These are phyloP conservation scores for Chanos chanos DNA, from an alignment of 2,797 vertebrate genomes.

Conservation along the genomic window DNA sequence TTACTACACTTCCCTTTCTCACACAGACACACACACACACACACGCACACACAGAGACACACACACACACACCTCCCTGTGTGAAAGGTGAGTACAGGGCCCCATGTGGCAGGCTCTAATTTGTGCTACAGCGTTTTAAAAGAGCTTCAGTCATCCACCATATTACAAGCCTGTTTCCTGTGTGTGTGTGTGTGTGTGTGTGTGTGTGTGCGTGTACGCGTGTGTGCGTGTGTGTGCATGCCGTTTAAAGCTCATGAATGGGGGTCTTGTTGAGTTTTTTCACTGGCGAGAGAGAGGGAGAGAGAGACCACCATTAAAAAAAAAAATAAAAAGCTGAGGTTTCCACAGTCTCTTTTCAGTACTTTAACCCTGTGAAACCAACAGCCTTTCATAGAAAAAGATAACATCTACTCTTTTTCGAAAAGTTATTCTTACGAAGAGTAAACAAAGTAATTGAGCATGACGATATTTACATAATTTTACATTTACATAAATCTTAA, in stretches of 20 bases:
- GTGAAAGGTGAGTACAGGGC: too few relatives aligned
- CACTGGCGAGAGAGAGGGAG: not conserved
- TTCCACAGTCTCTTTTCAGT: too few relatives aligned
- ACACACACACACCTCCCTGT: not conserved
- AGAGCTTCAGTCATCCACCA: conserved; percentile 16
- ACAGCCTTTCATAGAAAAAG: too few relatives aligned
- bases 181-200: conserved; percentile 26
- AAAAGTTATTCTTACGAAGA: not conserved
- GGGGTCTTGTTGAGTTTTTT: conserved; percentile 49
- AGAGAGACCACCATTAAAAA: conserved; percentile 8
- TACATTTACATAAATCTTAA: too few relatives aligned
- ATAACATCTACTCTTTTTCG: not conserved
- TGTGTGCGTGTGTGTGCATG: conserved; percentile 21
- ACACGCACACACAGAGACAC: conserved; percentile 13
- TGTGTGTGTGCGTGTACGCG: conserved; percentile 17
- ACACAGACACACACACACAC: too few relatives aligned
- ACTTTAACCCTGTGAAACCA: too few relatives aligned
- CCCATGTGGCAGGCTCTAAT: too few relatives aligned
- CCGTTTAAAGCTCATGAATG: conserved; percentile 48
- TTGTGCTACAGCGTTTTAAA: conserved; percentile 28
- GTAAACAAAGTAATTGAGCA: too few relatives aligned
- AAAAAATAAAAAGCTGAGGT: conserved; percentile 15
- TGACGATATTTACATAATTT: too few relatives aligned
- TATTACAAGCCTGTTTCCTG: conserved; percentile 24
- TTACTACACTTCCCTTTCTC: too few relatives aligned